These are phyloP conservation scores for Drosophila ustulata DNA, from an alignment of 2,888 invertebrate species.

Conservation along the genomic window DNA sequence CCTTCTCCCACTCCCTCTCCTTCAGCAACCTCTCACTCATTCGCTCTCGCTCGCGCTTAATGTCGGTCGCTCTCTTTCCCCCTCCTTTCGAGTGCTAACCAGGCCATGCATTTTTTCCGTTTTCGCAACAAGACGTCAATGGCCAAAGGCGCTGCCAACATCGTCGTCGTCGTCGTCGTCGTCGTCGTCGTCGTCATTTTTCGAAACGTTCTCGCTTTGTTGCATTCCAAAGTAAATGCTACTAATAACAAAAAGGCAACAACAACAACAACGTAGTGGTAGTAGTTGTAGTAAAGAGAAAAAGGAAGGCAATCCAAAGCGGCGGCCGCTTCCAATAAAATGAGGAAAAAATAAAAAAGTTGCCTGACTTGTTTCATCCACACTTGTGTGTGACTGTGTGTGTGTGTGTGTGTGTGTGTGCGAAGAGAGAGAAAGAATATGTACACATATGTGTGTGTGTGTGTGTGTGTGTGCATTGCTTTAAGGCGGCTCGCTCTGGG, in stretches of 20 bases:
- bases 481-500: slow-evolving; percentile 55
- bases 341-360: slow-evolving; percentile 80
- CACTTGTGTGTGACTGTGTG: slow-evolving; percentile 20
- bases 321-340: slow-evolving; percentile 74
- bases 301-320: slow-evolving; percentile 77
- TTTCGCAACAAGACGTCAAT: slow-evolving; percentile 72
- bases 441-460: slow-evolving; percentile 13
- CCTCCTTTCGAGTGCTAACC: slow-evolving; percentile 44
- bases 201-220: slow-evolving; percentile 79
- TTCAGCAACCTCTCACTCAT: not conserved
- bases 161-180: slow-evolving; percentile 62
- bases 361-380: slow-evolving; percentile 81
- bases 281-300: slow-evolving; percentile 65
- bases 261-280: slow-evolving; percentile 41
- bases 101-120: slow-evolving; percentile 77
- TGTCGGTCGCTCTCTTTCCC: slow-evolving; percentile 14
- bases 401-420: slow-evolving; percentile 17
- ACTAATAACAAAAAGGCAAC: slow-evolving; percentile 77
- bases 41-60: slow-evolving; percentile 8
- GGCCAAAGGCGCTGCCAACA: slow-evolving; percentile 66
- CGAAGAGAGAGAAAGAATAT: slow-evolving; percentile 24
- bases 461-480: slow-evolving; percentile 49
- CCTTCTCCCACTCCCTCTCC: slow-evolving; percentile 2
- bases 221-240: slow-evolving; percentile 82
- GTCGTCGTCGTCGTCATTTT: slow-evolving; percentile 71